Evolutionary conservation across 2,888 invertebrate species (phyloP), one percentile per base, ranked within the genome.

Genomic region (Sinodicranocentrus sp.): DNA sequence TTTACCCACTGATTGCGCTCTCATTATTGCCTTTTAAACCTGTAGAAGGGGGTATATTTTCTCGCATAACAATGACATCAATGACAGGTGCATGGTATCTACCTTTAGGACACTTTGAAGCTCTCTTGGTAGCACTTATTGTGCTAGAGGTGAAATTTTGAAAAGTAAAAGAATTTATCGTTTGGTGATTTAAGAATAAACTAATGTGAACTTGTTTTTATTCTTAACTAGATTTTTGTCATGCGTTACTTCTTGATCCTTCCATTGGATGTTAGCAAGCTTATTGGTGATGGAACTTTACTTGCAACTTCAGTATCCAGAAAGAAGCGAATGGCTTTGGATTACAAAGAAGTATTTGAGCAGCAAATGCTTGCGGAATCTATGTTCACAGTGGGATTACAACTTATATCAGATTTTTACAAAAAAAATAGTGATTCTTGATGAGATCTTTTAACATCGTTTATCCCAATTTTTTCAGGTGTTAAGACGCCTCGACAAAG

Each of bases 61-160:
- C 84, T 8, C 43, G 87, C 48, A 80, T 87, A n/a, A 87, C 87
- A 54, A 87, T 87, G 87, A 87, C 87, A 13, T 84, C 84, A 21
- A 85, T 87, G 85, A 86, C 87, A 10, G 65, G 84, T 8, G 59
- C 82, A 1, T 86, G 86, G 86, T 84, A 86, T 52, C 70, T 63
- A 15, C 67, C 65, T 3, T 39, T 84, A 1, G 52, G 21, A 25
- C 82, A 77, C n/a, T 82, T 86, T 39, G 86, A 86, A 67, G 84
- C 77, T 1, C 63, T 86, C 6, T 52, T 86, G 1, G 28, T 86
- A 15, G 82, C 84, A 5, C 33, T 86, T 2, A 54, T 82, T 0
- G 44, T 85, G 0, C 39, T 85, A 33, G 67, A 84, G 75, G 85
- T 79, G 48, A 10, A 15, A 10, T 15, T 48, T 48, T 8, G 5